These are phyloP conservation scores for Drosophila quadrilineata DNA, from an alignment of 1,140 invertebrate species.

Conservation along the genomic window DNA sequence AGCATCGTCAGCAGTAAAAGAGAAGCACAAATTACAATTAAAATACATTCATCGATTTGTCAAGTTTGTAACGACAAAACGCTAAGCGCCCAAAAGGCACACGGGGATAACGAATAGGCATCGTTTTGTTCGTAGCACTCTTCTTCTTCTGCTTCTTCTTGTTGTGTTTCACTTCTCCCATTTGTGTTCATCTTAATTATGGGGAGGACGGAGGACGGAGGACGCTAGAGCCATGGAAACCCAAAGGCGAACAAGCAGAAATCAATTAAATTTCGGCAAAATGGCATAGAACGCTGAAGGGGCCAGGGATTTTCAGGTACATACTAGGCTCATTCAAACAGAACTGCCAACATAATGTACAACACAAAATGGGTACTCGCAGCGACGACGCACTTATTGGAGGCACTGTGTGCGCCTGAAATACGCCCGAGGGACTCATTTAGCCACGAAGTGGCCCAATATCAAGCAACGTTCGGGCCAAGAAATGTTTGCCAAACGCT, in stretches of 20 bases:
- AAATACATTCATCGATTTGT: conserved; percentile 24
- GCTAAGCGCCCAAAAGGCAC: not conserved
- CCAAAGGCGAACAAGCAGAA: conserved; percentile 19
- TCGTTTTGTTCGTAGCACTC: conserved; percentile 16
- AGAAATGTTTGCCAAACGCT: not conserved
- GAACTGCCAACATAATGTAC: not conserved
- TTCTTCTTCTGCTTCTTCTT: no score
- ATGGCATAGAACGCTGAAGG: conserved; percentile 41
- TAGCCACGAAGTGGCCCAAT: conserved; percentile 34
- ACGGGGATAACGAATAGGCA: not conserved
- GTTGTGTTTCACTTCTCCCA: conserved; percentile 1
- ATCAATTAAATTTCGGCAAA: conserved; percentile 64
- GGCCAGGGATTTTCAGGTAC: conserved; percentile 27
- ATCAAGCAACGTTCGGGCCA: conserved; percentile 1
- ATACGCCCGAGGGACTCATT: conserved; percentile 62
- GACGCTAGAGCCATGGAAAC: conserved; percentile 16
- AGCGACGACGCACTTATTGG: conserved; percentile 16
- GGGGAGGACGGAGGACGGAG: conserved; percentile 21
- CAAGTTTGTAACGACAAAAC: not conserved
- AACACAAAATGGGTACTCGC: conserved; percentile 1
- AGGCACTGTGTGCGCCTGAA: conserved; percentile 21
- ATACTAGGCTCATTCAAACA: conserved; percentile 28
- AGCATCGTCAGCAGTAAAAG: not conserved
- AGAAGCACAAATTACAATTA: conserved; percentile 39
- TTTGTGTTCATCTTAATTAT: conserved; percentile 48